These are phyloP conservation scores for Squalus acanthias DNA, from an alignment of 2,797 vertebrate species.

Conservation along the genomic window DNA sequence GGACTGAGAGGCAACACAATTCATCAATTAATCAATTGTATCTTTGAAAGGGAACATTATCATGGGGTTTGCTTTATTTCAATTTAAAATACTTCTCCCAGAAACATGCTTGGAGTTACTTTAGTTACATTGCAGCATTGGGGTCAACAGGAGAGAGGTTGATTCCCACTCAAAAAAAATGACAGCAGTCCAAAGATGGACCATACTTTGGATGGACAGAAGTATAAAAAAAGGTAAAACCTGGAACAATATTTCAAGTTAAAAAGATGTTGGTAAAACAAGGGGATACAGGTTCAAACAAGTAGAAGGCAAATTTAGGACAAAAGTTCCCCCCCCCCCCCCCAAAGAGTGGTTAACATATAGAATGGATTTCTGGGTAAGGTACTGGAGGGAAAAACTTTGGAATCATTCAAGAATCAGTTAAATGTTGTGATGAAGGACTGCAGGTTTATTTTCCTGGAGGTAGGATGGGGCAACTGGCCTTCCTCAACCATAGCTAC, in stretches of 20 bases:
- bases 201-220: too few relatives aligned
- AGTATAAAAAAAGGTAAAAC: too few relatives aligned
- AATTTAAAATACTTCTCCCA: not conserved
- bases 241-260: too few relatives aligned
- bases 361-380: not conserved
- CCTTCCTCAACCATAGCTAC: not conserved
- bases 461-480: too few relatives aligned
- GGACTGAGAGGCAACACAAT: too few relatives aligned
- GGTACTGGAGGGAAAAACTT: not conserved
- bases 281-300: too few relatives aligned
- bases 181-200: too few relatives aligned
- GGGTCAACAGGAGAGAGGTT: not conserved
- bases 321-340: too few relatives aligned
- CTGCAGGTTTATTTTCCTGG: not conserved
- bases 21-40: not conserved
- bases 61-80: not conserved
- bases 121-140: not conserved
- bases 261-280: too few relatives aligned
- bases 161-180: too few relatives aligned
- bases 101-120: not conserved
- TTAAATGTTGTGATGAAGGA: not conserved
- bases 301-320: too few relatives aligned
- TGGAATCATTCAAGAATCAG: not conserved
- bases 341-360: not conserved
- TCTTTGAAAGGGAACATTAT: not conserved